Evolutionary conservation across 2,113 vertebrate species (phyloP), one percentile per base, ranked within the genome.

Genomic region (Plecotus auritus): DNA sequence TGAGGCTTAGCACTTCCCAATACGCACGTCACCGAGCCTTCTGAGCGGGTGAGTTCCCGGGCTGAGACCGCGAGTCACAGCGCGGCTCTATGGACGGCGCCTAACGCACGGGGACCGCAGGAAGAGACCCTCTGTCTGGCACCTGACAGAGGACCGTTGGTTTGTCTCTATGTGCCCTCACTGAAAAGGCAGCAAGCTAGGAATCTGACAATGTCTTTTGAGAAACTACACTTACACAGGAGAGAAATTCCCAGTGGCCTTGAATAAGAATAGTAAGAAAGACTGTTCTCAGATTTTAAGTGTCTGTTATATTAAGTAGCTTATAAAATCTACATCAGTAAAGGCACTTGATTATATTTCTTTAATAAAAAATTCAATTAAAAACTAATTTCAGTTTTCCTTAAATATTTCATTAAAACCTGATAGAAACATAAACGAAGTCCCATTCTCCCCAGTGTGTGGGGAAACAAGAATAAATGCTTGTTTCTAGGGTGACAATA

Each of bases 381-480:
- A 85, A 94, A 92, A 85, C 16, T 92, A n/a, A 91, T 16, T 22
- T 89, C 88, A 45, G 54, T 85, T 96, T 94, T 87, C 66, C 96
- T 88, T 45, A 93, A 97, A 76, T 81, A 64, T 94, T 96, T 96
- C 77, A 87, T 81, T 97, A 90, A 88, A 96, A 95, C 20, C 2
- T 23, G 92, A 81, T 0, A 96, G 76, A 96, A 96, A 96, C 56
- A 91, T 59, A 82, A 61, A 92, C 97, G 90, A 12, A 32, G 64
- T 28, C 78, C 87, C 70, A 87, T 45, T 97, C 42, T 94, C 35
- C 67, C 74, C 42, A 66, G 1, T 42, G 45, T 35, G 85, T 4
- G 49, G 42, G 30, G 70, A 92, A 90, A 40, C 32, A 93, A 96
- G 51, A 95, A 85, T 3, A 91, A 88, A 35, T 28, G 22, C 37